Evolutionary conservation across 2,797 vertebrate genomes (phyloP), one percentile per base, ranked within the genome.

Genomic region (Microcaecilia unicolor): DNA sequence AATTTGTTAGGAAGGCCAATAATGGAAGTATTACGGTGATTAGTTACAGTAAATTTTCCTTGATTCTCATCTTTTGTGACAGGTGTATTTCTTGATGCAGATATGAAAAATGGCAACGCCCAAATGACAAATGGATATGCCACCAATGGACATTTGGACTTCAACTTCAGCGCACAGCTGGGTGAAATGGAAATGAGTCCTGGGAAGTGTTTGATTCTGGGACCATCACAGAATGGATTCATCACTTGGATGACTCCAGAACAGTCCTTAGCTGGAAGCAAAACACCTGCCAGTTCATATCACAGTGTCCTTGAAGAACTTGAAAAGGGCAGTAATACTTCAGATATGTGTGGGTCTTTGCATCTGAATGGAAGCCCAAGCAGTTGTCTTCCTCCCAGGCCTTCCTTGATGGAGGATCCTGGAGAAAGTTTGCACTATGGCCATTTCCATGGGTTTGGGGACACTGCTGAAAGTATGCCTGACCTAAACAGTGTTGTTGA

Each of bases 361-460:
- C 93, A 97, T 25, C 76, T 80, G 37, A 76, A 59, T 0, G 78
- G 81, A 8, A 94, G 92, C 25, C 89, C 91, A 0, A 85, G 89
- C 25, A 85, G 83, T 74, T 84, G 78, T 1, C 68, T 84, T 14
- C 70, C 84, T 15, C 81, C 69, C 36, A 72, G 80, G 18, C 87
- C 87, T 0, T 65, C 74, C 0, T 89, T 81, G 84, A 70, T 65
- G 34, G 69, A 74, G 1, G 90, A 86, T 32, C 37, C 49, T 1
- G 74, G 67, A 4, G 89, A 90, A 21, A 81, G 66, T 22, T 72
- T 95, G 70, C 86, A 80, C 23, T 98, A 93, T 17, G 92, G 94
- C 56, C 87, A 95, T 64, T 93, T 90, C 34, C 93, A 98, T 5
- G 94, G 94, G 15, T 97, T 93, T 9, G 94, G 94, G 25, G 93